Percentiles rank a stretch among this genome's conserved stretches.
Evolutionary conservation across 2,113 vertebrate species (phyloP).

Genomic region (Anoplopoma fimbria): DNA sequence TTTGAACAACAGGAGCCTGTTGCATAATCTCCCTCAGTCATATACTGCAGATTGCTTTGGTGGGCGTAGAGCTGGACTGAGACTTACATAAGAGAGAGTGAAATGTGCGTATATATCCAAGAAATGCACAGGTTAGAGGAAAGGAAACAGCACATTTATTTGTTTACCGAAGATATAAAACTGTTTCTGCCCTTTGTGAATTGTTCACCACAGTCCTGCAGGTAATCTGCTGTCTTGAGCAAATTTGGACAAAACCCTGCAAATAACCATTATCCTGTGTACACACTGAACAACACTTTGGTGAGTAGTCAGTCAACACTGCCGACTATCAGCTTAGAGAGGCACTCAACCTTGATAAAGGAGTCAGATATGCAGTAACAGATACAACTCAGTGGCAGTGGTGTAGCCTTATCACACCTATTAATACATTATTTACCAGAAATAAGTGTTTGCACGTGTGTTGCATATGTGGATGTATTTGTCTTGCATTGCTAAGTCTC

Average conservation of each 20-base stretch:
- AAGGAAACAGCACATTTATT: neutral
- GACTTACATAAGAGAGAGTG: constrained; percentile 73
- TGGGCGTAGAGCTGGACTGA: constrained; percentile 73
- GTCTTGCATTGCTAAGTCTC: neutral
- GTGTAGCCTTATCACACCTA: neutral
- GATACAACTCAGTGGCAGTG: neutral
- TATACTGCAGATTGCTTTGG: constrained; percentile 73
- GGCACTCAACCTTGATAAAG: constrained; percentile 5
- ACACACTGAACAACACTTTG: neutral
- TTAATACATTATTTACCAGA: neutral
- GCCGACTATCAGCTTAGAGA: neutral
- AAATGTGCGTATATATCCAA: constrained; percentile 22
- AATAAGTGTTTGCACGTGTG: neutral
- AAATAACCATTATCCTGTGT: constrained; percentile 24
- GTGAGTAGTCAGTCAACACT: constrained; percentile 3
- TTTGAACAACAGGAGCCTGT: constrained; percentile 63
- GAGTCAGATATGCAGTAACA: constrained; percentile 1
- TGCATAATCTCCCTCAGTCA: constrained; percentile 75
- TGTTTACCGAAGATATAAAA: neutral
- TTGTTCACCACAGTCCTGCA: neutral
- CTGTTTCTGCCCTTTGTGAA: neutral
- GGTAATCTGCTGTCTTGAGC: neutral
- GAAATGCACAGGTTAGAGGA: constrained; percentile 14
- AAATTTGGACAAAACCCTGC: constrained; percentile 4
- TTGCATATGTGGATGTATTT: neutral